Conservation (phyloP, 2,888 invertebrate genomes). For the Oasisia sp. region DNA sequence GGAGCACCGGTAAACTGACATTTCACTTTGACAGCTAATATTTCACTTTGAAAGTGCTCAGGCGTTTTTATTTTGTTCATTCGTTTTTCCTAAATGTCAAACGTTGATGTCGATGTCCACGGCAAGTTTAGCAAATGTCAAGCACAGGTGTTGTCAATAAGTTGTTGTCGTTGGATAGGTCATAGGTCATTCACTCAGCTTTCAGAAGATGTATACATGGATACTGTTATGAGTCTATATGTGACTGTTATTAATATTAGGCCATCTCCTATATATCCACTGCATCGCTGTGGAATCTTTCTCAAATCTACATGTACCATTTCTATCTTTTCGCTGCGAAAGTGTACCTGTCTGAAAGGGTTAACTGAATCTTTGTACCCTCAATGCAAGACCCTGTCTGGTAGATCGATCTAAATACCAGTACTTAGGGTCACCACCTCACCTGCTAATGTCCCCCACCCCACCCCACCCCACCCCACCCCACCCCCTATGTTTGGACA, state of each 20-base stretch:
- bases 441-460: not conserved
- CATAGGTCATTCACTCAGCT: not conserved
- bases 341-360: no score
- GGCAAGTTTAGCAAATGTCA: not conserved
- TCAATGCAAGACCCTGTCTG: not conserved
- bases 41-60: not conserved
- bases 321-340: no score
- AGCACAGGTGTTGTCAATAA: not conserved
- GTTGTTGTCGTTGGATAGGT: not conserved
- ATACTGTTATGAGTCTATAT: no score
- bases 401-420: not conserved
- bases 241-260: no score
- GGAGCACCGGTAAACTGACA: no score
- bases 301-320: no score
- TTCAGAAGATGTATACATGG: not conserved
- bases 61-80: not conserved
- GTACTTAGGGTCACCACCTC: not conserved
- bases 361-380: not conserved
- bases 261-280: no score
- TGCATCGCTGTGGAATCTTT: no score
- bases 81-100: not conserved
- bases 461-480: no score
- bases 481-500: no score
- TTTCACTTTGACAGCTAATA: no score
- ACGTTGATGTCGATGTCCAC: not conserved